Evolutionary conservation across 2,888 invertebrate species (phyloP).

Genomic region (Microplitis deprimator): DNA sequence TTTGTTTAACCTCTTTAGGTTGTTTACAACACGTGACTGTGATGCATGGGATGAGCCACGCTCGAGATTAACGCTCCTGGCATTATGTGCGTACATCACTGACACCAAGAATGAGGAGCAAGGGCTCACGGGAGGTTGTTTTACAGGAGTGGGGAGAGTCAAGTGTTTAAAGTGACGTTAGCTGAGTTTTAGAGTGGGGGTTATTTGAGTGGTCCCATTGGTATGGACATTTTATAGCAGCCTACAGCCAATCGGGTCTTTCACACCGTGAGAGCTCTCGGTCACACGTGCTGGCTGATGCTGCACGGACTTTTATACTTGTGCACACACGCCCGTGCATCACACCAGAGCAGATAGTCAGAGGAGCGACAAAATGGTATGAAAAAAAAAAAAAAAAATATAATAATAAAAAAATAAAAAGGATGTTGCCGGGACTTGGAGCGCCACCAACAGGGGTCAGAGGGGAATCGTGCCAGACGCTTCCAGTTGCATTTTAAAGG

Average conservation of each 20-base stretch:
- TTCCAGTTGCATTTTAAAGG: slow-evolving; percentile 61
- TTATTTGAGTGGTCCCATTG: background rate
- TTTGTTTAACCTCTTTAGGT: background rate
- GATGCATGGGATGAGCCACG: background rate
- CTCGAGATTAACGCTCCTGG: background rate
- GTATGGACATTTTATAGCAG: slow-evolving; percentile 55
- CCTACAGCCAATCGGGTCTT: slow-evolving; percentile 46
- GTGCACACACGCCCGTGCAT: too few species aligned
- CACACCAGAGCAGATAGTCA: background rate
- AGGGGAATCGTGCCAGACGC: slow-evolving; percentile 51
- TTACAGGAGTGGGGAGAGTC: background rate
- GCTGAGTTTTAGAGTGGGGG: background rate
- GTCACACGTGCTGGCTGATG: slow-evolving; percentile 1
- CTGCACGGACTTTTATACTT: background rate
- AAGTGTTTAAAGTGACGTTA: slow-evolving; percentile 16
- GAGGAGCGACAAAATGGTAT: slow-evolving; percentile 15
- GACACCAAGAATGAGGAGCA: background rate
- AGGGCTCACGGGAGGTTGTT: background rate
- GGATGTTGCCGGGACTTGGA: slow-evolving; percentile 31
- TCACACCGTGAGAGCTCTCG: slow-evolving; percentile 49
- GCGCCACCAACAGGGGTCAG: slow-evolving; percentile 31
- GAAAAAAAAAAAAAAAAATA: background rate
- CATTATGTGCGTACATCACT: background rate
- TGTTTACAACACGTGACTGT: background rate
- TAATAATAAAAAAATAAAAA: slow-evolving; percentile 23